Conservation (phyloP, 2,113 vertebrate species). For the Barbus barbus region DNA sequence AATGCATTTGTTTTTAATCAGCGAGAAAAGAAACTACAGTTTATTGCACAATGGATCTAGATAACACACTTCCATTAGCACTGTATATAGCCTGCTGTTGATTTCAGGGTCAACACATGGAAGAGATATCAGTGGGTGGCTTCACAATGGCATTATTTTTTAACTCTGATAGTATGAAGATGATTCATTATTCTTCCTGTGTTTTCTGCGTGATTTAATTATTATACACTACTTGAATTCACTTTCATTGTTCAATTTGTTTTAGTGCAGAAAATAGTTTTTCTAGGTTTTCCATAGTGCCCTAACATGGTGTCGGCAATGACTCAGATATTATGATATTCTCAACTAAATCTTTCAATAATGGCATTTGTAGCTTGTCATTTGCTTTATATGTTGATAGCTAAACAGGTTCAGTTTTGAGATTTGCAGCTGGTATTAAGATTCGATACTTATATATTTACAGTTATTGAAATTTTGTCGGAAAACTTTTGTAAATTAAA, state of each 20-base stretch:
- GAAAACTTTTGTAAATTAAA: no score
- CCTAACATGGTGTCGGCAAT: neutral
- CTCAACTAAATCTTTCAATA: neutral
- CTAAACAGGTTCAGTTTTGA: no score
- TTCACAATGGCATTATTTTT: neutral
- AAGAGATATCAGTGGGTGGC: neutral
- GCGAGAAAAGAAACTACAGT: neutral
- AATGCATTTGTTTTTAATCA: neutral
- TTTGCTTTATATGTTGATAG: neutral
- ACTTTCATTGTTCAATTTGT: neutral
- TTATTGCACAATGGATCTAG: neutral
- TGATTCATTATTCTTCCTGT: neutral
- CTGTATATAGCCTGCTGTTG: neutral
- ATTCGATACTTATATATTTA: neutral
- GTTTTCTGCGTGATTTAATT: no score
- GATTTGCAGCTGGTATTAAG: neutral
- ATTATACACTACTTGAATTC: no score
- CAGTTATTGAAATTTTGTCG: neutral
- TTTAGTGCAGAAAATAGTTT: neutral
- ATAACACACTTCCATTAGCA: neutral
- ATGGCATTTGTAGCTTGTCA: neutral
- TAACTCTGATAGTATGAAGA: no score
- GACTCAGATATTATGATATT: neutral
- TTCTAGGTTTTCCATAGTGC: neutral
- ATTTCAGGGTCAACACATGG: neutral